phyloP scores from a whole-genome alignment of 2,113 vertebrate genomes.

The Odocoileus virginianus region DNA sequence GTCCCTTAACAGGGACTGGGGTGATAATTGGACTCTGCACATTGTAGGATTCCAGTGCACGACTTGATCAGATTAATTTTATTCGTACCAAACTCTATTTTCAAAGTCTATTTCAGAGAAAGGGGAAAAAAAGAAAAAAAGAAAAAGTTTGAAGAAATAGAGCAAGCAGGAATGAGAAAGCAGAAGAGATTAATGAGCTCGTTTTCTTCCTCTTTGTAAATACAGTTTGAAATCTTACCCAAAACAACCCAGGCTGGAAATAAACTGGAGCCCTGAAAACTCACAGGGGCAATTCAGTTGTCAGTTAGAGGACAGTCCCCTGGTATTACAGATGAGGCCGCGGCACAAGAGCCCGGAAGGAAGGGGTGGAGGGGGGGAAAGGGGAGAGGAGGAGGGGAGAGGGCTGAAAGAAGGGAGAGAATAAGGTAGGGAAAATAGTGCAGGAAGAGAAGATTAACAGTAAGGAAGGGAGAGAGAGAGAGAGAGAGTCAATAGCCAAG shows the following conservation, averaged over 20 bases:
- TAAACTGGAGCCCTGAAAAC: neutral
- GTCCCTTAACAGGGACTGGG: neutral
- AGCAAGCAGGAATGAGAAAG: conserved; percentile 40
- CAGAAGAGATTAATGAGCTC: conserved; percentile 20
- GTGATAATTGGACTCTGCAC: neutral
- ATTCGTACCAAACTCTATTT: conserved; percentile 25
- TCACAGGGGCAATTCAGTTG: neutral
- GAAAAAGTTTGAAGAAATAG: conserved; percentile 13
- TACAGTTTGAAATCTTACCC: conserved; percentile 36
- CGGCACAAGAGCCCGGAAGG: rapidly evolving
- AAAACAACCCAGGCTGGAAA: neutral
- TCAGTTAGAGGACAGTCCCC: neutral
- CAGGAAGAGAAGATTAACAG: neutral
- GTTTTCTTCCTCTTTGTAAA: conserved; percentile 5
- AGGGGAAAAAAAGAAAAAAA: neutral
- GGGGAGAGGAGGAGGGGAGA: neutral
- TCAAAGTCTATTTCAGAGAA: conserved; percentile 45
- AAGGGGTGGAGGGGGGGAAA: neutral
- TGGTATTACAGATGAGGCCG: neutral
- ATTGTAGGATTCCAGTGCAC: conserved; percentile 2
- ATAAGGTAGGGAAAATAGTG: neutral
- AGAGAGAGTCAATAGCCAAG: neutral
- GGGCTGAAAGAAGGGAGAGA: neutral
- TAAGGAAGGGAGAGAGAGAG: neutral
- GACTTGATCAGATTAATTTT: conserved; percentile 37